Evolutionary conservation across 2,797 vertebrate species (phyloP), one percentile per base, ranked within the genome.

Genomic region (Tarsius wallacei): DNA sequence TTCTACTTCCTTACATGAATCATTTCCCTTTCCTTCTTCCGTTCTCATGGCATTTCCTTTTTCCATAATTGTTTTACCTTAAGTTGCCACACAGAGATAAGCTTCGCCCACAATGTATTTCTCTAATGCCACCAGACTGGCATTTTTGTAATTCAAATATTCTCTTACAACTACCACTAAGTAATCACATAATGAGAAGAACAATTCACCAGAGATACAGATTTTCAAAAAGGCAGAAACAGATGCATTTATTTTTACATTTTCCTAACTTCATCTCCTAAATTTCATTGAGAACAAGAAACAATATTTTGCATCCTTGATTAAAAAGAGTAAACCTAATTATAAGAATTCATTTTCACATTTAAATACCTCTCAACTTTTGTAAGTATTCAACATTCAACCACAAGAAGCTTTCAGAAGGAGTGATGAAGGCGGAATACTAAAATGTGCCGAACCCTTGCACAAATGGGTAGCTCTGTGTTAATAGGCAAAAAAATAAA

Each of bases 251-350:
- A 70, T 22, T 96, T 97, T 97, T 93, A 66, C 31, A 84, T 82
- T 93, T 90, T 93, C 94, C 84, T 77, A 94, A 12, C 88, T 94
- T 97, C 86, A 96, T 97, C 36, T 21, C 42, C 95, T 89, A 96
- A 96, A 42, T 53, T 98, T 97, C 91, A 96, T 13, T 97, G 96
- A 97, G 93, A 98, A 76, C 63, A 96, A 97, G 91, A 98, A 98
- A 90, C 76, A 95, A 57, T 98, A 70, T 51, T 98, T 98, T 98
- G 94, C 73, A 97, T 97, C 64, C 42, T 96, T 97, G 96, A 98
- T 98, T 98, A 96, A 98, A 97, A 98, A 97, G 84, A 98, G 74
- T 96, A 98, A 98, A 98, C 98, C 89, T 98, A 98, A 98, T 98
- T 97, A 97, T 87, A 97, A 97, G 55, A 94, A 98, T 98, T 98